These are phyloP conservation scores for Myotis yumanensis DNA, from an alignment of 2,113 vertebrate species.

Conservation along the genomic window DNA sequence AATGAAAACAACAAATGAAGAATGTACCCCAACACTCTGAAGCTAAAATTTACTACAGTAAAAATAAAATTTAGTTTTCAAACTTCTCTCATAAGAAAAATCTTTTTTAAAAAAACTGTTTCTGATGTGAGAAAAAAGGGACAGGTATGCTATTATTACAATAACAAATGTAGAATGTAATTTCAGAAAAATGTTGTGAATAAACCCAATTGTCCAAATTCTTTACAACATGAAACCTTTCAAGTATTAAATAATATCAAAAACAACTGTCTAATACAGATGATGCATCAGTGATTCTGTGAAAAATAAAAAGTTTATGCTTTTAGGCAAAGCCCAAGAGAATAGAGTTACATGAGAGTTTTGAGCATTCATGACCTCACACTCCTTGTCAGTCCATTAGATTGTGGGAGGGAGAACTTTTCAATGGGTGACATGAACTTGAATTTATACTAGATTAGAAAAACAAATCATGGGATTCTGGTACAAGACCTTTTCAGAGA, in stretches of 20 bases:
- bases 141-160: background rate
- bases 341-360: background rate
- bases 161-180: background rate
- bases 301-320: background rate
- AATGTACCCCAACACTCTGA: background rate
- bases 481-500: background rate
- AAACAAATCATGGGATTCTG: conserved; percentile 21
- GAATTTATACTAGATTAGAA: conserved; percentile 3
- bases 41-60: background rate
- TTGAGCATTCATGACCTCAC: background rate
- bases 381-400: background rate
- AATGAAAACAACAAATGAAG: background rate
- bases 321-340: background rate
- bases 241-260: background rate
- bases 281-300: background rate
- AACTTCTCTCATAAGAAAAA: background rate
- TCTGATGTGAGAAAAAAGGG: background rate
- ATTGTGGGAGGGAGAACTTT: background rate
- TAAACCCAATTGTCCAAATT: conserved; percentile 3
- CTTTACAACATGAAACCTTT: background rate
- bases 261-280: background rate
- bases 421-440: background rate
- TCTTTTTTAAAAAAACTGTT: background rate
- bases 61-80: conserved; percentile 38
- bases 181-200: conserved; percentile 40